Conservation (phyloP, 2,113 vertebrate genomes). For the Marcusenius ussheri region DNA sequence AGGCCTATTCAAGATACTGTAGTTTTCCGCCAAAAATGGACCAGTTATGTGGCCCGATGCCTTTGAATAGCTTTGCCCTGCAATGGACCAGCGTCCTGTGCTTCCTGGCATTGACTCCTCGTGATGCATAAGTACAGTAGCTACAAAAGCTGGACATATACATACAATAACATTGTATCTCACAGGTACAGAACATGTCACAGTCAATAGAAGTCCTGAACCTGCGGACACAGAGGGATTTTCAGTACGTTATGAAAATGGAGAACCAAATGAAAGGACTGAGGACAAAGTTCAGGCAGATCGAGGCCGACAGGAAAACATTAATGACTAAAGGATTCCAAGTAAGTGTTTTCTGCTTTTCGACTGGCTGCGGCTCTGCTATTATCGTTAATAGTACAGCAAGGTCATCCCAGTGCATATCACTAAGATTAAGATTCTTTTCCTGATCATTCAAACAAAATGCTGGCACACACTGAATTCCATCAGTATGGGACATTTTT, state of each 20-base stretch:
- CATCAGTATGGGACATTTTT: neutral
- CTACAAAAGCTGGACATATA: neutral
- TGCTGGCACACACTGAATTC: neutral
- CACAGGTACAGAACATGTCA: slow-evolving; percentile 79
- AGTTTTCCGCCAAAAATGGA: neutral
- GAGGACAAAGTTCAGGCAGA: slow-evolving; percentile 72
- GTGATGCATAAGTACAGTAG: neutral
- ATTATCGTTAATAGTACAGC: neutral
- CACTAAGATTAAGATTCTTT: neutral
- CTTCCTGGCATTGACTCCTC: neutral
- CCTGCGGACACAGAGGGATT: slow-evolving; percentile 74
- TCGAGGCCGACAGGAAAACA: slow-evolving; percentile 75
- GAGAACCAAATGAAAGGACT: slow-evolving; percentile 77
- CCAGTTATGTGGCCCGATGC: neutral
- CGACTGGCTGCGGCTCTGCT: neutral
- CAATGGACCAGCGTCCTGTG: neutral
- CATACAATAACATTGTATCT: slow-evolving; percentile 15
- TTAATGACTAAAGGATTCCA: slow-evolving; percentile 76
- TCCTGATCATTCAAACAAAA: neutral
- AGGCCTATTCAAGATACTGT: neutral
- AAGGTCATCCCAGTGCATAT: neutral
- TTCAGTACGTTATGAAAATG: slow-evolving; percentile 80
- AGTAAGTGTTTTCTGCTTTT: slow-evolving; percentile 43
- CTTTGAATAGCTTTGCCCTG: neutral
- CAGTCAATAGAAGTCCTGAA: slow-evolving; percentile 79